Percentiles rank a stretch among this genome's conserved stretches.
Conservation (phyloP, 2,113 vertebrate genomes). For the Pterocles orientalis region DNA sequence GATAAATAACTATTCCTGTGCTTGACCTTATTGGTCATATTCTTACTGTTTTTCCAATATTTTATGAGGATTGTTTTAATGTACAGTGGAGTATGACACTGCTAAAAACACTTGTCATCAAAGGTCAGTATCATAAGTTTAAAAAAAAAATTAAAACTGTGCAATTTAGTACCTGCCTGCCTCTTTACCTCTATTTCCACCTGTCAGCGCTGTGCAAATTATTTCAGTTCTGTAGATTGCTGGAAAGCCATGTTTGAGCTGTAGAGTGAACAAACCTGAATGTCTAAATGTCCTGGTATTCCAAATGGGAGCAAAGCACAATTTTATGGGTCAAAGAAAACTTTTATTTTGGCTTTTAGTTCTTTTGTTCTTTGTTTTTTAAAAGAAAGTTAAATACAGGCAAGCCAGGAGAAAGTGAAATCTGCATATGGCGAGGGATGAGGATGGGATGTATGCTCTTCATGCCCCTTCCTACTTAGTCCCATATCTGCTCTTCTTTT, state of each 20-base stretch:
- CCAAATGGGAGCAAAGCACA: not conserved
- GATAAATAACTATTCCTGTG: not conserved
- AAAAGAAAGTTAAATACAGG: not conserved
- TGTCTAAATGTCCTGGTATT: not conserved
- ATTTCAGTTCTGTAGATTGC: not conserved
- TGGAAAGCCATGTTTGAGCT: not conserved
- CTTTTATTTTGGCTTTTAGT: not conserved
- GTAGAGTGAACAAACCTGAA: not conserved
- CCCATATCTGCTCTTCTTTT: not conserved
- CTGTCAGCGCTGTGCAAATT: not conserved
- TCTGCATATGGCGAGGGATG: not conserved
- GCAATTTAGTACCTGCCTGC: slow-evolving; percentile 5
- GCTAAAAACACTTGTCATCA: not conserved
- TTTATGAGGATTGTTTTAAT: not conserved
- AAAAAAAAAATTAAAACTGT: not conserved
- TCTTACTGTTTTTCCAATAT: not conserved
- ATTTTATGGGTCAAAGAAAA: not conserved
- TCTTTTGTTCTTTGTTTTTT: not conserved
- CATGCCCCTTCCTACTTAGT: not conserved
- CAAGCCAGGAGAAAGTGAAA: not conserved
- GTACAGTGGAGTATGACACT: not conserved
- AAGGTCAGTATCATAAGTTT: not conserved
- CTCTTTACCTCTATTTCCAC: slow-evolving; percentile 14
- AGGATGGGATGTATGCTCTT: not conserved
- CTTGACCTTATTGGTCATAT: slow-evolving; percentile 22